Evolutionary conservation across 1,140 invertebrate species (phyloP).

Genomic region (Adelges cooleyi): DNA sequence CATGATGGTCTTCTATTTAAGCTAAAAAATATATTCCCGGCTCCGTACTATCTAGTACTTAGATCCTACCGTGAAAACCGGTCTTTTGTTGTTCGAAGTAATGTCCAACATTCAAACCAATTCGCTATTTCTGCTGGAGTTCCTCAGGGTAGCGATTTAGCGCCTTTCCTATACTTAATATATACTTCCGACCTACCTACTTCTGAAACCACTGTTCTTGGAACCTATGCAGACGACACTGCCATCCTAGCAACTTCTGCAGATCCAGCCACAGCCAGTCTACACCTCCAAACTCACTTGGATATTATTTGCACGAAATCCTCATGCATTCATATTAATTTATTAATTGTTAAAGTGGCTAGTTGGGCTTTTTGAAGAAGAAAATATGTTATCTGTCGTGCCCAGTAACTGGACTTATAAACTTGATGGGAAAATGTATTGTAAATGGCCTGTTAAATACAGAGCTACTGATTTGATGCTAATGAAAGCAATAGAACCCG

Average conservation of each 20-base stretch:
- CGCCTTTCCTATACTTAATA: conserved; percentile 23
- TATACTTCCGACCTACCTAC: conserved; percentile 22
- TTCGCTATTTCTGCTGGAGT: too few species aligned
- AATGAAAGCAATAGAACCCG: too few species aligned
- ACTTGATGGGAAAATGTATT: too few species aligned
- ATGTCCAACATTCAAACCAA: not conserved
- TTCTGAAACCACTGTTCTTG: not conserved
- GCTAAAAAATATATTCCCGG: not conserved
- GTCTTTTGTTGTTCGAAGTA: not conserved
- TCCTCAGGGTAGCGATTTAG: conserved; percentile 14
- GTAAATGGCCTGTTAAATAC: too few species aligned
- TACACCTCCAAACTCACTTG: not conserved
- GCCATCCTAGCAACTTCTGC: not conserved
- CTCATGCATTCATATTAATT: too few species aligned
- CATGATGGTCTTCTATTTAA: not conserved
- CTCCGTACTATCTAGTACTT: not conserved
- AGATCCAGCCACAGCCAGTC: not conserved
- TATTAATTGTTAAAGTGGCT: too few species aligned
- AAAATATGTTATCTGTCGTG: too few species aligned
- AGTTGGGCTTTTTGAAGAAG: too few species aligned
- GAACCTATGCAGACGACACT: conserved; percentile 25
- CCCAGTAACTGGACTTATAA: too few species aligned
- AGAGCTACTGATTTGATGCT: too few species aligned
- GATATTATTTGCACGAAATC: not conserved
- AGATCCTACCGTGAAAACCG: not conserved